Percentiles rank a stretch among this genome's conserved stretches.
Evolutionary conservation across 2,888 invertebrate species (phyloP).

Genomic region (Clitarchus hookeri): DNA sequence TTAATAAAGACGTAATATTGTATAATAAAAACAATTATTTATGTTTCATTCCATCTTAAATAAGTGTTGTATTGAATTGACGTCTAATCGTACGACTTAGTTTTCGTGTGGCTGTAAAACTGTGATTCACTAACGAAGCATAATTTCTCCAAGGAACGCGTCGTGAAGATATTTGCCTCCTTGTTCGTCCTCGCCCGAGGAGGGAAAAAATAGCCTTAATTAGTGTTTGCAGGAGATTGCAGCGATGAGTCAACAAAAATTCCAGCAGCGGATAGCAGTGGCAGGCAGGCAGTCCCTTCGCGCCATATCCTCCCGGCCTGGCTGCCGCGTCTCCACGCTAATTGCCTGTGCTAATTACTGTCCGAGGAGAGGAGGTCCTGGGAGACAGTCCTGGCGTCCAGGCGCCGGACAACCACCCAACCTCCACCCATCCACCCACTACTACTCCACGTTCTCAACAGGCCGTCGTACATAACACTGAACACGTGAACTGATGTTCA

Average conservation of each 20-base stretch:
- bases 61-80: no score
- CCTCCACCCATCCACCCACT: background rate
- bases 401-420: background rate
- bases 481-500: no score
- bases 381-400: background rate
- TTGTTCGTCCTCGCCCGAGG: background rate
- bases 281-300: background rate
- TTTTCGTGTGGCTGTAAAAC: no score
- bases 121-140: no score
- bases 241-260: background rate
- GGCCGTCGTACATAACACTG: no score
- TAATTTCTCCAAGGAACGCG: background rate
- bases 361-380: background rate
- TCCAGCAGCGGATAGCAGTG: background rate
- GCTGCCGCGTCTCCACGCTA: background rate
- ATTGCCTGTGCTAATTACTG: slow-evolving; percentile 7
- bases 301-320: background rate
- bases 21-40: no score
- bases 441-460: no score
- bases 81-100: no score
- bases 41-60: no score
- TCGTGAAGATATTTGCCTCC: background rate
- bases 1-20: no score
- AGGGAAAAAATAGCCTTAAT: background rate
- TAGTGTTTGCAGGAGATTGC: background rate